These are phyloP conservation scores for Oryzias celebensis DNA, from an alignment of 2,113 vertebrate genomes.

Conservation along the genomic window DNA sequence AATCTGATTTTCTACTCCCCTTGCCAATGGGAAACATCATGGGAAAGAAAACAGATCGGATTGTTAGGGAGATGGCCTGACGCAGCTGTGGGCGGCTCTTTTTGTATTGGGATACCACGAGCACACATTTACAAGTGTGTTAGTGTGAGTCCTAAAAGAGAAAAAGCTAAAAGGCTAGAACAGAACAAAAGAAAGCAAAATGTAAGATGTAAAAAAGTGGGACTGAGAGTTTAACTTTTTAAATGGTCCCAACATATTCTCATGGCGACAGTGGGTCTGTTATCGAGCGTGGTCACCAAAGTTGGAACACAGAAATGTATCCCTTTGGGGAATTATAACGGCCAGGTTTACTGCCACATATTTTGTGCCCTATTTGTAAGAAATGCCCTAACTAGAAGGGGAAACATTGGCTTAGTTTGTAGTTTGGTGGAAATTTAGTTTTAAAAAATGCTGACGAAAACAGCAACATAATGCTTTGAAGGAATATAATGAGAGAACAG, in stretches of 20 bases:
- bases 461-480: constrained; percentile 57
- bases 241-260: constrained; percentile 43
- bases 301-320: constrained; percentile 51
- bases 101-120: constrained; percentile 51
- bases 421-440: constrained; percentile 40
- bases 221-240: constrained; percentile 10
- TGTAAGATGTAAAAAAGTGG: constrained; percentile 28
- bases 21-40: constrained; percentile 81
- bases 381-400: constrained; percentile 25
- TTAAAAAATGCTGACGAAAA: constrained; percentile 56
- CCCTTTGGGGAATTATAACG: no score
- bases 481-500: constrained; percentile 57
- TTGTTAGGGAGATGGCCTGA: constrained; percentile 73
- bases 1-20: constrained; percentile 75
- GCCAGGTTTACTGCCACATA: constrained; percentile 9
- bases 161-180: constrained; percentile 19
- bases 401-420: constrained; percentile 11
- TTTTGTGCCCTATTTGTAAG: constrained; percentile 39
- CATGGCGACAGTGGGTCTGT: constrained; percentile 59
- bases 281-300: constrained; percentile 53
- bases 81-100: constrained; percentile 74
- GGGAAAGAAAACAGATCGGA: constrained; percentile 78
- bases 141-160: constrained; percentile 18
- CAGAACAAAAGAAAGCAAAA: constrained; percentile 25
- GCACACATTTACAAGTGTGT: constrained; percentile 8